Evolutionary conservation across 2,888 invertebrate species (phyloP).

Genomic region (Hydrotaea diabolus): DNA sequence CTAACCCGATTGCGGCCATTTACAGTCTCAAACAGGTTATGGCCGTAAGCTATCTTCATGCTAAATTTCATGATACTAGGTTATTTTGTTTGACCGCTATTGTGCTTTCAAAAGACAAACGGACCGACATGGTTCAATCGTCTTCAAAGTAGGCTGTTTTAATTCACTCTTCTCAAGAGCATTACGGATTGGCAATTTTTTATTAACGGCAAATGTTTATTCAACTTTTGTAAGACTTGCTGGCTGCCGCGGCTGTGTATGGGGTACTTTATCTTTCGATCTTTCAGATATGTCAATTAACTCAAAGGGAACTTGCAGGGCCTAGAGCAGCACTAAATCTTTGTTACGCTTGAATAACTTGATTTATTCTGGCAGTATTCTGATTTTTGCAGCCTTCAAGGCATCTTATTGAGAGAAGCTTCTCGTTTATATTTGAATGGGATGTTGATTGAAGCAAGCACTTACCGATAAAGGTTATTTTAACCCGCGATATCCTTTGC

Average conservation of each 20-base stretch:
- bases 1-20: too few relatives aligned
- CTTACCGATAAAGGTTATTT: slow-evolving; percentile 79
- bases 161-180: slow-evolving; percentile 93
- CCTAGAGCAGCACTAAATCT: slow-evolving; percentile 93
- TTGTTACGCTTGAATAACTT: slow-evolving; percentile 88
- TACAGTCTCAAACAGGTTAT: too few relatives aligned
- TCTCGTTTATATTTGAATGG: too few relatives aligned
- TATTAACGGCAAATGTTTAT: slow-evolving; percentile 87
- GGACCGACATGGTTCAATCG: too few relatives aligned
- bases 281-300: slow-evolving; percentile 92
- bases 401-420: too few relatives aligned
- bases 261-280: slow-evolving; percentile 94
- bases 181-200: slow-evolving; percentile 88
- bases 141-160: slow-evolving; percentile 87
- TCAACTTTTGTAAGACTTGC: slow-evolving; percentile 88
- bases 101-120: too few relatives aligned
- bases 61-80: too few relatives aligned
- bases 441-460: too few relatives aligned
- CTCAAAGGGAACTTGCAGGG: slow-evolving; percentile 86
- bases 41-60: too few relatives aligned
- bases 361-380: slow-evolving; percentile 84
- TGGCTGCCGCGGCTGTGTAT: slow-evolving; percentile 94
- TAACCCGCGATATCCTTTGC: slow-evolving; percentile 82
- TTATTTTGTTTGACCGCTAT: too few relatives aligned
- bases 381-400: slow-evolving; percentile 87